Evolutionary conservation across 2,888 invertebrate species (phyloP).

Genomic region (Pseudoips prasinana): DNA sequence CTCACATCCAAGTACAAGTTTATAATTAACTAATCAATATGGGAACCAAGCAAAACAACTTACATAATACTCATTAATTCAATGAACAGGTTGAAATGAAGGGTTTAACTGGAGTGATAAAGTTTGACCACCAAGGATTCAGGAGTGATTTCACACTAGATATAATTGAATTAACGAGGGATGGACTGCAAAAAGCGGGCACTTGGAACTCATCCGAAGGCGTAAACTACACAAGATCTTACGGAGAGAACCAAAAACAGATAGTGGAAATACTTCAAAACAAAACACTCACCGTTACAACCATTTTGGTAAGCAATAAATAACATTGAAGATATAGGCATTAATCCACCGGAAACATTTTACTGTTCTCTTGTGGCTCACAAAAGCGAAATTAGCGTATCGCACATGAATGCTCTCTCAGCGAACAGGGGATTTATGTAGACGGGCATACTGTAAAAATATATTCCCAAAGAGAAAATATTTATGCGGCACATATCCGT

Average conservation of each 20-base stretch:
- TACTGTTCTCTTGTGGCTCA: conserved; percentile 50
- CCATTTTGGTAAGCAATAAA: conserved; percentile 89
- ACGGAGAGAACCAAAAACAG: conserved; percentile 92
- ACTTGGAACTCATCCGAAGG: conserved; percentile 94
- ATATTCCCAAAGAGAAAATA: conserved; percentile 44
- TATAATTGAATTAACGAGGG: conserved; percentile 93
- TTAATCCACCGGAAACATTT: conserved; percentile 48
- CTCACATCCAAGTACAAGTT: no score
- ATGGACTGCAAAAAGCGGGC: conserved; percentile 92
- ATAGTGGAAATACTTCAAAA: conserved; percentile 95
- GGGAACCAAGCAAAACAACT: conserved; percentile 22
- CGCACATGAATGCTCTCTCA: conserved; percentile 41
- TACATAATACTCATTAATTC: conserved; percentile 35
- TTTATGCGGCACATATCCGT: conserved; percentile 40
- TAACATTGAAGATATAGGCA: conserved; percentile 31
- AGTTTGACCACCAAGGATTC: conserved; percentile 97
- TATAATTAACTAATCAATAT: no score
- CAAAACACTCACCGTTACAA: conserved; percentile 94
- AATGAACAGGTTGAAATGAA: conserved; percentile 91
- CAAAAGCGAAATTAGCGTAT: conserved; percentile 59
- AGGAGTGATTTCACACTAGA: conserved; percentile 95
- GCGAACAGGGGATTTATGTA: conserved; percentile 44
- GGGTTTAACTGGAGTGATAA: conserved; percentile 95
- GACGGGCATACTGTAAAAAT: conserved; percentile 40
- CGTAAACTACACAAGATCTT: conserved; percentile 93